Percentiles rank a stretch among this genome's conserved stretches.
phyloP scores from a whole-genome alignment of 2,888 invertebrate genomes.

The Phalangium opilio region DNA sequence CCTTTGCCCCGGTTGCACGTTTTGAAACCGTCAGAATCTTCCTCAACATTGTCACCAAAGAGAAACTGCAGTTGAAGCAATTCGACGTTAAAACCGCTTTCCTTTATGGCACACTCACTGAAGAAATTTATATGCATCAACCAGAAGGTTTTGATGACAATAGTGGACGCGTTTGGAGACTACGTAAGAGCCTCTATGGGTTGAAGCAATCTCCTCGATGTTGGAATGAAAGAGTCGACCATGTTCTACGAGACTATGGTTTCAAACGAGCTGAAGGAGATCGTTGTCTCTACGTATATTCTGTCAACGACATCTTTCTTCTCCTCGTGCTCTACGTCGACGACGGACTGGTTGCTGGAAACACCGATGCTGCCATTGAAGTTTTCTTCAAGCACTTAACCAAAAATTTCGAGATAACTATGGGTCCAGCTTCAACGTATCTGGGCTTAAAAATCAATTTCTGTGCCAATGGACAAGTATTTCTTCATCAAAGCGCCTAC shows the following conservation, averaged over 20 bases:
- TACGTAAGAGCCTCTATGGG: conserved; percentile 19
- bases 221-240: conserved; percentile 15
- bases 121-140: conserved; percentile 16
- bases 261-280: conserved; percentile 12
- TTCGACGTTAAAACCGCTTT: conserved; percentile 21
- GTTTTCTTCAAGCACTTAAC: too few species aligned
- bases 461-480: too few species aligned
- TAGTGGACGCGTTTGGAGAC: conserved; percentile 10
- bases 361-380: too few species aligned
- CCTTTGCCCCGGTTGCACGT: conserved; percentile 15
- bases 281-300: conserved; percentile 13
- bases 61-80: conserved; percentile 10
- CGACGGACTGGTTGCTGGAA: conserved; percentile 10
- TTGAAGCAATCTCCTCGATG: conserved; percentile 19
- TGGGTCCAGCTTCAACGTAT: too few species aligned
- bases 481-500: too few species aligned
- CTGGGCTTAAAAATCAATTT: too few species aligned
- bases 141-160: conserved; percentile 12
- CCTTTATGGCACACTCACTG: conserved; percentile 8
- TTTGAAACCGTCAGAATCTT: conserved; percentile 8
- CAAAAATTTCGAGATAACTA: too few species aligned
- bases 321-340: conserved; percentile 18
- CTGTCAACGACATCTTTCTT: neutral
- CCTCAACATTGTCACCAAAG: conserved; percentile 9
- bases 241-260: conserved; percentile 6